phyloP scores from a whole-genome alignment of 1,140 invertebrate genomes.

The Drosophila chauvacae region DNA sequence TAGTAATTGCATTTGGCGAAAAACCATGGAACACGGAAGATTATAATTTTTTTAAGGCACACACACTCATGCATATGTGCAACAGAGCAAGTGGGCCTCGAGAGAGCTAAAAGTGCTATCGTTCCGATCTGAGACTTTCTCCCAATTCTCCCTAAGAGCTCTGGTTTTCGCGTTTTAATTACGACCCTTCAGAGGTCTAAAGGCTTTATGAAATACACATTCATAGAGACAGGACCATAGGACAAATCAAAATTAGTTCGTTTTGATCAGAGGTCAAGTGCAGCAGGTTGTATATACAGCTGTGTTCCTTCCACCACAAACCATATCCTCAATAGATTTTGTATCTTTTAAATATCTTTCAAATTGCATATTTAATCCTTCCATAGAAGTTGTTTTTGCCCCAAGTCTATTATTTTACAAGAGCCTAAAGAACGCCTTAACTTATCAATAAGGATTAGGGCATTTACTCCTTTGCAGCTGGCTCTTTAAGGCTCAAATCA shows the following conservation, averaged over 20 bases:
- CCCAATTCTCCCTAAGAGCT: too few relatives aligned
- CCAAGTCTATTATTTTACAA: background rate
- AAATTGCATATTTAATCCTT: background rate
- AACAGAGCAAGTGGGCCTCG: background rate
- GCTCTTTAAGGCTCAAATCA: conserved; percentile 28
- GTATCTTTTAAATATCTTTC: background rate
- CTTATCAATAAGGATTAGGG: background rate
- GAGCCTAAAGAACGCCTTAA: background rate
- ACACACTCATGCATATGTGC: background rate
- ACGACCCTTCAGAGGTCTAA: background rate
- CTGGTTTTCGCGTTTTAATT: too few relatives aligned
- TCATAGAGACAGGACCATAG: too few relatives aligned
- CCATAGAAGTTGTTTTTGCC: too few relatives aligned
- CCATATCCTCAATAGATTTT: background rate
- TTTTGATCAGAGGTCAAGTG: background rate
- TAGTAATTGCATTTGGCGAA: background rate
- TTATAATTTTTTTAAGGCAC: background rate
- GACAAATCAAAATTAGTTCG: background rate
- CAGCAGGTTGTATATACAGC: background rate
- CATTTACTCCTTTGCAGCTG: background rate
- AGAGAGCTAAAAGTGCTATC: background rate
- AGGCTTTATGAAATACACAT: background rate
- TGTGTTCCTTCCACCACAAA: too few relatives aligned
- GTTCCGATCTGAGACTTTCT: background rate
- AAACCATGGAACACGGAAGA: background rate